Evolutionary conservation across 2,797 vertebrate genomes (phyloP).

Genomic region (Xiphorhynchus erythropygius): DNA sequence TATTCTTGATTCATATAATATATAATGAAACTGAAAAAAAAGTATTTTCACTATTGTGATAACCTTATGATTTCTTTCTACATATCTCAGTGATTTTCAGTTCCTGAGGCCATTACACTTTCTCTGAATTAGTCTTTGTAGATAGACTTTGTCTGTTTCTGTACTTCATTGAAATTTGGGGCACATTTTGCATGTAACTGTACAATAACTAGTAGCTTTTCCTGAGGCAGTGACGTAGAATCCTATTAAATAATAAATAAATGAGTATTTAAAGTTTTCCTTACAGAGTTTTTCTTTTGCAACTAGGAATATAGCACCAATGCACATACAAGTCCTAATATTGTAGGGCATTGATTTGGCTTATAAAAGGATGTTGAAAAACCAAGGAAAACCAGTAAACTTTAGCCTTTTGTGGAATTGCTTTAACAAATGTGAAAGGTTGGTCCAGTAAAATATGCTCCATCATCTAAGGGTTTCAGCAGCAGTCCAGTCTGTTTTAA

Average conservation of each 20-base stretch:
- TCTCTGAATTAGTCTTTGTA: neutral
- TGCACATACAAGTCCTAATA: neutral
- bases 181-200: neutral
- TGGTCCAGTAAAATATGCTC: rapidly evolving
- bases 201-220: neutral
- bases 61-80: neutral
- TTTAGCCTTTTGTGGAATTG: neutral
- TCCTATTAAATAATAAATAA: neutral
- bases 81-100: neutral
- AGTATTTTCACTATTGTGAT: neutral
- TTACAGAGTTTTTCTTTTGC: neutral
- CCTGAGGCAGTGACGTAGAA: neutral
- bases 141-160: neutral
- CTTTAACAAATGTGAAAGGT: neutral
- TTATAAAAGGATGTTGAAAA: neutral
- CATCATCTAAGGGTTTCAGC: neutral
- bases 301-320: neutral
- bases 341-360: neutral
- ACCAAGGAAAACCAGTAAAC: neutral
- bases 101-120: neutral
- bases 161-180: neutral
- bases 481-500: neutral
- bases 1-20: neutral
- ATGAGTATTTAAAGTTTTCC: neutral
- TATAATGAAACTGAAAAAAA: neutral